Evolutionary conservation across 2,113 vertebrate genomes (phyloP).

Genomic region (Oxyura jamaicensis): DNA sequence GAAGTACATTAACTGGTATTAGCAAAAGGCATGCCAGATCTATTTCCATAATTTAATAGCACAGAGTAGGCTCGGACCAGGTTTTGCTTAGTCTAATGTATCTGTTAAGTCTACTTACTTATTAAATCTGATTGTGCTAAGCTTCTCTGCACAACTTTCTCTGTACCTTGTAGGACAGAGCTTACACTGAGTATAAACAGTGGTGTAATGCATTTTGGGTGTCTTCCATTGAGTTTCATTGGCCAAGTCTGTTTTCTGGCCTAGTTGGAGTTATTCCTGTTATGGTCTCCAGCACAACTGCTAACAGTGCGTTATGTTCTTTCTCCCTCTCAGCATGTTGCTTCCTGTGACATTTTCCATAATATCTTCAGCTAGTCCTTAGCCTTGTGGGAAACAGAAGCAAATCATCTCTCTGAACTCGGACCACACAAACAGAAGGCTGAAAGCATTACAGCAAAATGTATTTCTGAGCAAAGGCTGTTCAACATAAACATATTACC

Average conservation of each 20-base stretch:
- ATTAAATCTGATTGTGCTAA: background rate
- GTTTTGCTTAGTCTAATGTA: background rate
- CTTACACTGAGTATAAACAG: background rate
- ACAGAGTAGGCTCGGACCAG: background rate
- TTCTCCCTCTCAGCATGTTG: background rate
- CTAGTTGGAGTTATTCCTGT: background rate
- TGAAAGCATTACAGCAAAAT: background rate
- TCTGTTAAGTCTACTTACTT: background rate
- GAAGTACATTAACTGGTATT: background rate
- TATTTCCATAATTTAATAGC: background rate
- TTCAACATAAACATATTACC: conserved; percentile 6
- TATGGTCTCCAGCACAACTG: background rate
- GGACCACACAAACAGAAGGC: conserved; percentile 45
- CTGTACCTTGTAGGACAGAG: background rate
- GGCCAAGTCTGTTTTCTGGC: background rate
- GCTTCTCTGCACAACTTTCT: background rate
- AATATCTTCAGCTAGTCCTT: conserved; percentile 13
- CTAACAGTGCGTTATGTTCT: background rate
- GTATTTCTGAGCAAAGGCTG: background rate
- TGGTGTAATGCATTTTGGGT: background rate
- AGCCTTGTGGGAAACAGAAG: conserved; percentile 54
- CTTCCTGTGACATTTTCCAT: conserved; percentile 58
- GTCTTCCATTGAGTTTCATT: background rate
- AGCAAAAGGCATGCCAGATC: background rate
- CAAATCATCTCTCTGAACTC: conserved; percentile 9